Conservation (phyloP, 53 echinoderm and acorn worm species). For the Patiria pectinifera region DNA sequence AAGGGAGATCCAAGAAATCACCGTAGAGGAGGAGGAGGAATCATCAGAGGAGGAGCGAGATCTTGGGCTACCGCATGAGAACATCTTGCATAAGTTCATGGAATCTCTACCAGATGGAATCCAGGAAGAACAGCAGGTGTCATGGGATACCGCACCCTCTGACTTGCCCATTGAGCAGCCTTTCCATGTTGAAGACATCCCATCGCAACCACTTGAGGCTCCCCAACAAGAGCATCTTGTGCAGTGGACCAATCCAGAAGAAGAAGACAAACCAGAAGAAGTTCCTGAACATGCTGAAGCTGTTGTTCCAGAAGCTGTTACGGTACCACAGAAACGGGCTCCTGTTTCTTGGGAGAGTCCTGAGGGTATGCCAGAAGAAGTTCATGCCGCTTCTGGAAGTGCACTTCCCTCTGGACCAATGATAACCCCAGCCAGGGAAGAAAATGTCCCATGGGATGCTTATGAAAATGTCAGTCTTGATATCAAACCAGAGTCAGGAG, state of each 20-base stretch:
- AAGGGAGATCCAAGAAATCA: slow-evolving; percentile 65
- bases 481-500: slow-evolving; percentile 36
- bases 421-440: slow-evolving; percentile 58
- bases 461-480: slow-evolving; percentile 59
- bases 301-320: slow-evolving; percentile 58
- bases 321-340: slow-evolving; percentile 61
- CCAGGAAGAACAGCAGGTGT: slow-evolving; percentile 56
- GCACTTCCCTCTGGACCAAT: slow-evolving; percentile 51
- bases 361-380: slow-evolving; percentile 46
- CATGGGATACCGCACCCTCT: slow-evolving; percentile 32
- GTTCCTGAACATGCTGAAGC: slow-evolving; percentile 48
- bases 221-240: slow-evolving; percentile 41
- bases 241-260: slow-evolving; percentile 54
- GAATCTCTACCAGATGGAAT: slow-evolving; percentile 72
- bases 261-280: slow-evolving; percentile 55
- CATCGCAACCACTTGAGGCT: slow-evolving; percentile 47
- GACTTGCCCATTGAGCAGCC: slow-evolving; percentile 46
- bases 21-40: slow-evolving; percentile 75
- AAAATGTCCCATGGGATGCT: slow-evolving; percentile 40
- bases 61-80: slow-evolving; percentile 82
- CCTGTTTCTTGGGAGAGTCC: slow-evolving; percentile 56
- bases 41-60: slow-evolving; percentile 69
- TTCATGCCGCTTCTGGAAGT: slow-evolving; percentile 40
- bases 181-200: slow-evolving; percentile 26
- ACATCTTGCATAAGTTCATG: slow-evolving; percentile 86